Percentiles rank a stretch among this genome's conserved stretches.
Evolutionary conservation across 2,113 vertebrate genomes (phyloP).

Genomic region (Tautogolabrus adspersus): DNA sequence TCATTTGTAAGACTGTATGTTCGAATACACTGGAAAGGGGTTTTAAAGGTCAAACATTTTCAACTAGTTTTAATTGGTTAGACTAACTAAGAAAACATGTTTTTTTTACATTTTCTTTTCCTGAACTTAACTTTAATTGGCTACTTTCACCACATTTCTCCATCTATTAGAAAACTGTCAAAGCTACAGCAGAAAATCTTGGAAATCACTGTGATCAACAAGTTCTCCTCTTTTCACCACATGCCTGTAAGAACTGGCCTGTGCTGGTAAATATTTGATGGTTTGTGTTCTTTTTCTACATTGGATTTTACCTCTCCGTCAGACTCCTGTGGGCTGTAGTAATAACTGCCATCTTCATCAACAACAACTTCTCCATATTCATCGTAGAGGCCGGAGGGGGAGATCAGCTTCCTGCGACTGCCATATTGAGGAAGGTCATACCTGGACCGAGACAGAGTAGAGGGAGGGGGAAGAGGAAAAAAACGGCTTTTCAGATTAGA

Average conservation of each 20-base stretch:
- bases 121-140: background rate
- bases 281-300: background rate
- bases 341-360: slow-evolving; percentile 91
- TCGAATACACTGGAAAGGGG: too few species aligned
- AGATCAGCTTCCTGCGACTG: slow-evolving; percentile 93
- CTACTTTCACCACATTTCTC: background rate
- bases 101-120: background rate
- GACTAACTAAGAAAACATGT: background rate
- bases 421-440: slow-evolving; percentile 97
- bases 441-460: slow-evolving; percentile 79
- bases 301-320: slow-evolving; percentile 88
- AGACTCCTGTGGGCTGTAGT: slow-evolving; percentile 91
- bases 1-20: too few species aligned
- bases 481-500: background rate
- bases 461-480: background rate
- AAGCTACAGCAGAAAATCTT: background rate
- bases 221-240: background rate
- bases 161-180: background rate
- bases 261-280: background rate
- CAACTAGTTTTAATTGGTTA: background rate
- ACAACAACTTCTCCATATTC: slow-evolving; percentile 96
- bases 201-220: background rate
- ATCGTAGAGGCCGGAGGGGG: slow-evolving; percentile 91
- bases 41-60: too few species aligned
- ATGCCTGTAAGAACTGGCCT: background rate